Conservation (phyloP, 2,888 invertebrate genomes). For the Eupithecia centaureata region DNA sequence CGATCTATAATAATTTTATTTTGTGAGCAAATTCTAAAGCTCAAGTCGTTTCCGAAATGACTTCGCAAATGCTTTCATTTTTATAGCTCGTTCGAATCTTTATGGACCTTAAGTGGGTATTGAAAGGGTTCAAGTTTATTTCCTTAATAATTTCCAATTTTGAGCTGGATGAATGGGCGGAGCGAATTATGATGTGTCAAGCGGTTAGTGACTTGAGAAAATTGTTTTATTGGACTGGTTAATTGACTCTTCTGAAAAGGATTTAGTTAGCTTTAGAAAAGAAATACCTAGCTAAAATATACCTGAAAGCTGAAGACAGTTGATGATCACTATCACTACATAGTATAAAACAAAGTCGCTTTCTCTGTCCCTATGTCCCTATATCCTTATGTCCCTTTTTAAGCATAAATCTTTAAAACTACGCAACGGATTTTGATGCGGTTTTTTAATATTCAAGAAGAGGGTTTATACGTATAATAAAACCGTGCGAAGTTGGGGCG, state of each 20-base stretch:
- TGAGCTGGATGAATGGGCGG: conserved; percentile 1
- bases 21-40: conserved; percentile 32
- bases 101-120: conserved; percentile 33
- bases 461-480: no score
- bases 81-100: conserved; percentile 28
- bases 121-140: conserved; percentile 31
- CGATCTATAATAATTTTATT: conserved; percentile 30
- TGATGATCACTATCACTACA: no score
- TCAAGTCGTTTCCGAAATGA: conserved; percentile 28
- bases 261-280: not conserved
- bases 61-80: conserved; percentile 31
- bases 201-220: conserved; percentile 1
- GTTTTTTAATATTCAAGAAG: no score
- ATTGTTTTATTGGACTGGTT: not conserved
- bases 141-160: conserved; percentile 25
- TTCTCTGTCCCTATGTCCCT: no score
- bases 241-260: not conserved
- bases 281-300: not conserved
- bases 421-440: no score
- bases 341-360: no score
- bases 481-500: no score
- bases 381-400: no score
- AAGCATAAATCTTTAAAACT: no score
- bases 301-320: not conserved
- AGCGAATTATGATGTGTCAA: not conserved